Conservation (phyloP, 30 jellyfish, hydroid and myxozoan species). For the Aurelia aurita complex sp. Pacific region DNA sequence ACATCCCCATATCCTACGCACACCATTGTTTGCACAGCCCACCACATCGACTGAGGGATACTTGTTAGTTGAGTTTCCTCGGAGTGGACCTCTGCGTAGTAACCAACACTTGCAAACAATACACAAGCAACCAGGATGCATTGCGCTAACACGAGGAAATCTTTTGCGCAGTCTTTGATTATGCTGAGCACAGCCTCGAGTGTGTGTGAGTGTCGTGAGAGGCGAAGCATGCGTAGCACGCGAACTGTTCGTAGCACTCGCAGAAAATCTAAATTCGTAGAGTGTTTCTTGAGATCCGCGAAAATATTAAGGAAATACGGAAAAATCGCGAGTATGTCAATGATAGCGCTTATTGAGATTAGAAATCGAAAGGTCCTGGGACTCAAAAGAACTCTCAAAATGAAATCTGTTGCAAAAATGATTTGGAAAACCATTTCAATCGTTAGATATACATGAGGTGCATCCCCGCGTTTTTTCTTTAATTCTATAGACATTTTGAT, state of each 20-base stretch:
- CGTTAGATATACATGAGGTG: not conserved
- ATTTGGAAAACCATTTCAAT: slow-evolving; percentile 29
- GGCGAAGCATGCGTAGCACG: slow-evolving; percentile 68
- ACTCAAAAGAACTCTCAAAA: slow-evolving; percentile 23
- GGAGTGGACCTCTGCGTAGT: slow-evolving; percentile 51
- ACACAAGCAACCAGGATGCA: slow-evolving; percentile 54
- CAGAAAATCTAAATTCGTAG: slow-evolving; percentile 20
- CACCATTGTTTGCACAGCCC: slow-evolving; percentile 91
- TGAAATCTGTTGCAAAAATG: slow-evolving; percentile 50
- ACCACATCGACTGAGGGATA: slow-evolving; percentile 92
- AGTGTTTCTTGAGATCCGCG: not conserved
- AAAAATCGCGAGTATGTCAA: slow-evolving; percentile 61
- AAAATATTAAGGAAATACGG: slow-evolving; percentile 47
- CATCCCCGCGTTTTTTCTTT: not conserved
- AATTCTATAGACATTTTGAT: not conserved
- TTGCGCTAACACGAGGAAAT: slow-evolving; percentile 42
- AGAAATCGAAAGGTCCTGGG: slow-evolving; percentile 43
- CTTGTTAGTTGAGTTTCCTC: slow-evolving; percentile 66
- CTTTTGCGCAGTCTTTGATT: slow-evolving; percentile 36
- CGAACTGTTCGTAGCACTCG: slow-evolving; percentile 62
- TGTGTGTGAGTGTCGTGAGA: slow-evolving; percentile 44
- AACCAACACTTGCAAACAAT: slow-evolving; percentile 59
- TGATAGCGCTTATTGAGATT: slow-evolving; percentile 8
- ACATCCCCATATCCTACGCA: slow-evolving; percentile 87
- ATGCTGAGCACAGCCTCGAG: slow-evolving; percentile 32